Evolutionary conservation across 2,113 vertebrate species (phyloP), one percentile per base, ranked within the genome.

Genomic region (Cryptoleucopteryx plumbea): DNA sequence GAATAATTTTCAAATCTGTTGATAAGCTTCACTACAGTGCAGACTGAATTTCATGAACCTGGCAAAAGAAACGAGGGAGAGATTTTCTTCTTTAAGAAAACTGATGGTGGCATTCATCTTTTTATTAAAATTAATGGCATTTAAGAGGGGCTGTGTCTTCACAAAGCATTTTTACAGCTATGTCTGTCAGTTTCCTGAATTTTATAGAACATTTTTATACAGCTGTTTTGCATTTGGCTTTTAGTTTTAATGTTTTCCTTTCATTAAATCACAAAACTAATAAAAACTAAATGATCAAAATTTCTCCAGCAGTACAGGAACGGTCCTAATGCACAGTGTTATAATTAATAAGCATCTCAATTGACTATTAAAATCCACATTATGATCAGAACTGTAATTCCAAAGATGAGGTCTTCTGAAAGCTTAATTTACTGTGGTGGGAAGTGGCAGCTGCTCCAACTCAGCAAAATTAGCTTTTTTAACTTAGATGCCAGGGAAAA

Each of bases 281-380:
- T 96, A 95, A 94, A 96, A 97, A 26, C 53, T 32, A 88, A 96
- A 92, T 1, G 52, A 93, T 34, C 7, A 27, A 31, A 72, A 96
- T 78, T 93, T 67, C 79, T 93, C 40, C 59, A 74, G 82, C 75
- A 90, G 74, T 50, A 92, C 50, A 81, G 79, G 77, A 88, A 96
- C 0, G 11, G 82, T 75, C 45, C 21, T 96, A 86, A 94, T 83
- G 90, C 86, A 77, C 11, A 90, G 67, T 55, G 58, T 92, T 95
- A 66, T 86, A 96, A 96, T 96, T 96, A 96, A 97, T 96, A 96
- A 96, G 88, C 93, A 95, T 88, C 93, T 96, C 92, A 95, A 96
- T 21, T 95, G 95, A 81, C 95, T 95, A 83, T 93, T 96, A 97
- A 96, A 97, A 88, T 86, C 59, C 90, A 77, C 95, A 94, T 93